Evolutionary conservation across 2,888 invertebrate genomes (phyloP).

Genomic region (Petrolisthes manimaculis): DNA sequence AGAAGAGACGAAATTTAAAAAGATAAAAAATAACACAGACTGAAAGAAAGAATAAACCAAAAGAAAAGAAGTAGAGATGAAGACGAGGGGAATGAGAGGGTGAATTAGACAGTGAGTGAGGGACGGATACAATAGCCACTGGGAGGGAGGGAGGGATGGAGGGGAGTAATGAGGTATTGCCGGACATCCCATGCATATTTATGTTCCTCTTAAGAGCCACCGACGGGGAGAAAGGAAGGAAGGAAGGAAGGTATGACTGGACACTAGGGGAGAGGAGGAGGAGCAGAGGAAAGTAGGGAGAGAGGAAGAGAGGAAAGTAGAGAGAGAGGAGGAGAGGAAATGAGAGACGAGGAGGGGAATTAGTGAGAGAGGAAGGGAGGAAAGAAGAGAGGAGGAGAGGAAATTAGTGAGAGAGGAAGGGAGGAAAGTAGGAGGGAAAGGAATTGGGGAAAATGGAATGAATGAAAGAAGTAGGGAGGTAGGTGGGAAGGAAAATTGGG

Average conservation of each 20-base stretch:
- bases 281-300: neutral
- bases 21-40: no score
- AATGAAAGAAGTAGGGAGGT: neutral
- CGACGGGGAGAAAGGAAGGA: neutral
- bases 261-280: neutral
- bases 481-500: neutral
- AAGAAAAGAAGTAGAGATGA: neutral
- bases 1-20: no score
- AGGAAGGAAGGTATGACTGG: neutral
- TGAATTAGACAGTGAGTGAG: neutral
- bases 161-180: slow-evolving; percentile 45
- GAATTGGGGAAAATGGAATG: neutral
- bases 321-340: neutral
- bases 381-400: neutral
- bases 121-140: no score
- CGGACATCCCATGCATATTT: slow-evolving; percentile 45
- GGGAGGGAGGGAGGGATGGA: neutral
- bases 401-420: neutral
- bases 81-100: neutral
- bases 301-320: neutral
- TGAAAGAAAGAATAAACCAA: neutral
- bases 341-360: neutral
- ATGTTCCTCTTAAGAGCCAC: slow-evolving; percentile 33
- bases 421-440: neutral
- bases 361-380: neutral